Percentiles rank a stretch among this genome's conserved stretches.
Evolutionary conservation across 1,140 invertebrate genomes (phyloP).

Genomic region (Dendrolimus kikuchii): DNA sequence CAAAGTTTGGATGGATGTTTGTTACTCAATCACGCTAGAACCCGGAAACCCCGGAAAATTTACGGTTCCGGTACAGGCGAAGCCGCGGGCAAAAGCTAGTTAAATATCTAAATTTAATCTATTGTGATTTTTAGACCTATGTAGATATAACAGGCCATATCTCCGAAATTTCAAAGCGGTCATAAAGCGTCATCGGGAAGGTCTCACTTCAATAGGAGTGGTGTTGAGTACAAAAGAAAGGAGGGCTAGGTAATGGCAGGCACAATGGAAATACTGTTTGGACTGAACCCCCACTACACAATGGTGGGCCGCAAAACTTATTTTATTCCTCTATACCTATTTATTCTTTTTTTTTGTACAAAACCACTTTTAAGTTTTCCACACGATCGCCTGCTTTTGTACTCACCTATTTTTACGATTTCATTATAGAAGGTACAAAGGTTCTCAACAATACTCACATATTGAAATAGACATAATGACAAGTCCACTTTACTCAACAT

Average conservation of each 20-base stretch:
- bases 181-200: slow-evolving; percentile 65
- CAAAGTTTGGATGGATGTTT: no score
- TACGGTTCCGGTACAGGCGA: no score
- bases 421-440: no score
- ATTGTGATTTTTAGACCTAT: slow-evolving; percentile 32
- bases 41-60: no score
- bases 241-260: slow-evolving; percentile 67
- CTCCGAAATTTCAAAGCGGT: slow-evolving; percentile 64
- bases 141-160: slow-evolving; percentile 31
- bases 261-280: slow-evolving; percentile 67
- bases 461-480: no score
- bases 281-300: slow-evolving; percentile 51
- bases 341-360: slow-evolving; percentile 1
- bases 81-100: no score
- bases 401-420: no score
- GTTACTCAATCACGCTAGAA: no score
- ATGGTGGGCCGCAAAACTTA: slow-evolving; percentile 60
- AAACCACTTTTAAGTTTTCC: slow-evolving; percentile 15
- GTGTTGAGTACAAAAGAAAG: slow-evolving; percentile 64
- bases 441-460: no score
- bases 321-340: slow-evolving; percentile 49
- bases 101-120: no score
- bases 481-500: no score
- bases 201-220: slow-evolving; percentile 66
- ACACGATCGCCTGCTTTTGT: slow-evolving; percentile 6